Percentiles rank a stretch among this genome's conserved stretches.
phyloP scores from a whole-genome alignment of 53 echinoderm and acorn worm genomes.

The Henricia sp. region DNA sequence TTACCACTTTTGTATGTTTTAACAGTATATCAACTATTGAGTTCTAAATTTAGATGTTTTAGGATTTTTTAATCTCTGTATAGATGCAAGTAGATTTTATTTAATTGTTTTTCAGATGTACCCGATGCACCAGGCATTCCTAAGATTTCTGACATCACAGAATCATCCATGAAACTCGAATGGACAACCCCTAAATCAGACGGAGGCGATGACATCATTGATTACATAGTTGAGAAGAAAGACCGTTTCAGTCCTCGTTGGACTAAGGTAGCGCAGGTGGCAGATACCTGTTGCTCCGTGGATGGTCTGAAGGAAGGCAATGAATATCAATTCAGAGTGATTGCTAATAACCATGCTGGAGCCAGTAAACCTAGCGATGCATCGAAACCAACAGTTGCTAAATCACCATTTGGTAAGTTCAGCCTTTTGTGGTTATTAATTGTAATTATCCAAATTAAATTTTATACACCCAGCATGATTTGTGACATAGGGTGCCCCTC shows the following conservation, averaged over 20 bases:
- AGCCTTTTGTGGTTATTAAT: no score
- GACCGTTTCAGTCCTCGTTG: constrained; percentile 89
- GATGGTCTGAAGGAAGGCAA: constrained; percentile 85
- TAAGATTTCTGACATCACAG: constrained; percentile 76
- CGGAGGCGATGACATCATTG: constrained; percentile 82
- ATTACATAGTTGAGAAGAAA: constrained; percentile 89
- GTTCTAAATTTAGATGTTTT: no score
- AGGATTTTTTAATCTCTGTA: no score
- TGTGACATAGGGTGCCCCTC: no score
- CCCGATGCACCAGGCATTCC: constrained; percentile 79
- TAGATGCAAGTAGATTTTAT: no score
- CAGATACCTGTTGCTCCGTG: constrained; percentile 65
- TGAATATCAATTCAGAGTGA: constrained; percentile 88
- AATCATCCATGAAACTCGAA: constrained; percentile 72
- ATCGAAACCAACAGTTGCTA: constrained; percentile 62
- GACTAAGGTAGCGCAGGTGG: constrained; percentile 73
- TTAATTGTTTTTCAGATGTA: constrained; percentile 61
- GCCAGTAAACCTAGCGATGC: constrained; percentile 83
- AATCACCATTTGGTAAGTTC: constrained; percentile 65
- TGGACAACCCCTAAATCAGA: constrained; percentile 83
- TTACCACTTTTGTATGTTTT: no score
- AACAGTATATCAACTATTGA: no score
- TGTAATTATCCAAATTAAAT: no score
- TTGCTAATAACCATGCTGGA: constrained; percentile 88
- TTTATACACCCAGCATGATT: no score